Percentiles rank a stretch among this genome's conserved stretches.
Evolutionary conservation across 2,888 invertebrate species (phyloP).

Genomic region (Schizotus pectinicornis): DNA sequence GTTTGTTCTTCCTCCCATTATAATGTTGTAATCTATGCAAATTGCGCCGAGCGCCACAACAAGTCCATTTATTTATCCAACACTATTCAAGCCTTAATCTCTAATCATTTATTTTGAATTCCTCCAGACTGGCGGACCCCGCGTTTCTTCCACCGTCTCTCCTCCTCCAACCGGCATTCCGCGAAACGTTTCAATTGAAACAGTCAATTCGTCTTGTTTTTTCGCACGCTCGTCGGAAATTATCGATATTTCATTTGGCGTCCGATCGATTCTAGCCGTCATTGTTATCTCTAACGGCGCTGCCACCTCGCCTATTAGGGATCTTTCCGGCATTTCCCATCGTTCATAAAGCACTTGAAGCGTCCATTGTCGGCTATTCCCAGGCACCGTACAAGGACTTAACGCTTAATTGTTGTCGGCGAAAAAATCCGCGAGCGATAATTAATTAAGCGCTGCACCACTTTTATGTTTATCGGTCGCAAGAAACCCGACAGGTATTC

Average conservation of each 20-base stretch:
- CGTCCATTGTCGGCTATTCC: constrained; percentile 10
- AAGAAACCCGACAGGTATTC: neutral
- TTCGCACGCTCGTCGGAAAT: too few species aligned
- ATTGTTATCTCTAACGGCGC: constrained; percentile 7
- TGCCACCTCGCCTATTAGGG: neutral
- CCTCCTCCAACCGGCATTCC: too few species aligned
- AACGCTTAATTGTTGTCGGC: constrained; percentile 32
- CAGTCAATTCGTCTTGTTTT: too few species aligned
- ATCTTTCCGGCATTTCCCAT: neutral
- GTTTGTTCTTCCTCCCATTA: constrained; percentile 11
- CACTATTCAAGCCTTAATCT: constrained; percentile 2
- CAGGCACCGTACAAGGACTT: constrained; percentile 35
- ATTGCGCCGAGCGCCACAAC: constrained; percentile 8
- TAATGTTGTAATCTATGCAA: constrained; percentile 16
- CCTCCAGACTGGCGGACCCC: too few species aligned
- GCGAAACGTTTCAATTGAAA: too few species aligned
- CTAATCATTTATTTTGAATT: too few species aligned
- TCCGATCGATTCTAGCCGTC: too few species aligned
- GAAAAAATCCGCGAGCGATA: constrained; percentile 28
- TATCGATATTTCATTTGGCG: too few species aligned
- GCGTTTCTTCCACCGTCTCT: too few species aligned
- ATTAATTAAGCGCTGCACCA: constrained; percentile 35
- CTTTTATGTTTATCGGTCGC: constrained; percentile 25
- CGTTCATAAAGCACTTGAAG: constrained; percentile 9
- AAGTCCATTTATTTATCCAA: constrained; percentile 12